A percentile compares a stretch with the other conserved stretches of the same genome.
Conservation (phyloP, 1,140 invertebrate genomes). For the Platorchestia sp. region DNA sequence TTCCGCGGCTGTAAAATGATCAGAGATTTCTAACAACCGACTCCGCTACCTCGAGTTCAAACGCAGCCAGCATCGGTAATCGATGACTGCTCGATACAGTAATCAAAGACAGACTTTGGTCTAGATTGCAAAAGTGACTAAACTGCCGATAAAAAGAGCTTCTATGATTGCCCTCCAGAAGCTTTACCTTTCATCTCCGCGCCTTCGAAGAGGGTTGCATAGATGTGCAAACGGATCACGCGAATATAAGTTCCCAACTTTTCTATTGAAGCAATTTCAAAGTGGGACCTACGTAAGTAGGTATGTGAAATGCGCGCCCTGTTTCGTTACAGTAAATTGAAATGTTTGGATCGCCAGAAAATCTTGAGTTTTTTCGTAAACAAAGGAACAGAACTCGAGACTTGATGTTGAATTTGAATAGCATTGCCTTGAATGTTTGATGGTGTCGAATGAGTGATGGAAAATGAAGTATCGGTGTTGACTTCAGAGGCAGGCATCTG, state of each 20-base stretch:
- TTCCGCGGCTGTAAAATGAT: background rate
- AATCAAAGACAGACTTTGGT: background rate
- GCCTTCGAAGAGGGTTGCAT: background rate
- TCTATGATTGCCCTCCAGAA: background rate
- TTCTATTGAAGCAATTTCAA: background rate
- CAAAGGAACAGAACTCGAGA: background rate
- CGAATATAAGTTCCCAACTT: background rate
- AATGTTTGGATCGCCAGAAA: background rate
- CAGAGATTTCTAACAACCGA: background rate
- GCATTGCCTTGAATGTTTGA: background rate
- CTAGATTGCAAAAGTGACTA: background rate
- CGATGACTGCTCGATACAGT: background rate
- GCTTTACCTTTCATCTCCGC: background rate
- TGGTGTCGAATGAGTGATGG: background rate
- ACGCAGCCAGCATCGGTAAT: background rate
- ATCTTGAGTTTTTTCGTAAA: background rate
- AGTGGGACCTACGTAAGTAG: background rate
- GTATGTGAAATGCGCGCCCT: background rate
- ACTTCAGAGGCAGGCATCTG: background rate
- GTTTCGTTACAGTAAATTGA: background rate
- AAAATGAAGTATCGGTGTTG: background rate
- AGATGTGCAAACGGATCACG: background rate
- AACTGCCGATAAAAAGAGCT: background rate
- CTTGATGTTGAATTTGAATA: background rate
- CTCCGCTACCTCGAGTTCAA: background rate